A percentile compares a stretch with the other conserved stretches of the same genome.
Conservation (phyloP, 2,113 vertebrate species). For the Sula dactylatra region DNA sequence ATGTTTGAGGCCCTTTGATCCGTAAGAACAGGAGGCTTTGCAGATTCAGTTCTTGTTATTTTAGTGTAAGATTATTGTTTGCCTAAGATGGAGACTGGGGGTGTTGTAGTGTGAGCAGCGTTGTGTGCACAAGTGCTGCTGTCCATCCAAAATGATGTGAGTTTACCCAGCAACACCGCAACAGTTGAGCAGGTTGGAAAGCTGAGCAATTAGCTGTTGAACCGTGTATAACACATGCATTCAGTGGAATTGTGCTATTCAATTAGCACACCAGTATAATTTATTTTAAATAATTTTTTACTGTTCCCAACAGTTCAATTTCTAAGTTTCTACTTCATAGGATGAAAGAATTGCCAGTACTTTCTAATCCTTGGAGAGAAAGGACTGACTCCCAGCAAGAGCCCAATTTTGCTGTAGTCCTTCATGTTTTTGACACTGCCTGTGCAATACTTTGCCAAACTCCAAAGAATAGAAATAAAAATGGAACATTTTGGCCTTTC, state of each 20-base stretch:
- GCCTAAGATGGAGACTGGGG: neutral
- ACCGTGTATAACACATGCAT: neutral
- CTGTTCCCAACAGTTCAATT: neutral
- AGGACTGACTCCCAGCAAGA: neutral
- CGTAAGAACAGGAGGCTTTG: neutral
- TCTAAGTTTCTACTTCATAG: neutral
- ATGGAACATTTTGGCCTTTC: neutral
- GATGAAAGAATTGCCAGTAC: neutral
- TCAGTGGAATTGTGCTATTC: neutral
- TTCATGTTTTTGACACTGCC: neutral
- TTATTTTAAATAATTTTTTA: constrained; percentile 1
- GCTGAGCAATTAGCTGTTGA: neutral
- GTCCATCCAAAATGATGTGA: accelerated
- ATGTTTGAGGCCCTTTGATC: neutral
- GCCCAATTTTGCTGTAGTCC: neutral
- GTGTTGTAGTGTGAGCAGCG: neutral
- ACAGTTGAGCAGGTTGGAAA: neutral
- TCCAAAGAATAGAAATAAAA: neutral
- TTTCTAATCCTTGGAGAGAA: neutral
- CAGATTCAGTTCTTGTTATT: neutral
- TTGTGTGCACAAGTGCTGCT: neutral
- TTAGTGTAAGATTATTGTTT: neutral
- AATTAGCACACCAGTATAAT: neutral
- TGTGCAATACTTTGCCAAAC: neutral
- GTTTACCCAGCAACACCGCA: neutral